phyloP scores from a whole-genome alignment of 2,797 vertebrate genomes.

The Yasuhikotakia modesta region DNA sequence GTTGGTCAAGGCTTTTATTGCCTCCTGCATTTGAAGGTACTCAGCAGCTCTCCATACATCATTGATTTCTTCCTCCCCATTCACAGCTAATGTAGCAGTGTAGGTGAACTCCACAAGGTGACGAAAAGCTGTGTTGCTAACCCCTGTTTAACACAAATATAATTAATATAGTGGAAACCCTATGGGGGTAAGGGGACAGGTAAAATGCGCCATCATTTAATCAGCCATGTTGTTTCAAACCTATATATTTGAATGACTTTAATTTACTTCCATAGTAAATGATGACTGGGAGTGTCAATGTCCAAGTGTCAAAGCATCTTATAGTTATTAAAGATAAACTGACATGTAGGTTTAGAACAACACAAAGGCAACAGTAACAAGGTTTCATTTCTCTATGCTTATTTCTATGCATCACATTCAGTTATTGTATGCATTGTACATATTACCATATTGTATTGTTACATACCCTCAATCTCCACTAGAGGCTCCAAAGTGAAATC shows the following conservation, averaged over 20 bases:
- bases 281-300: too few relatives aligned
- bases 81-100: conserved; percentile 89
- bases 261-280: too few relatives aligned
- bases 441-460: too few relatives aligned
- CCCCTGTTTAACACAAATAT: conserved; percentile 77
- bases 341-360: neutral
- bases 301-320: too few relatives aligned
- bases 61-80: conserved; percentile 88
- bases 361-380: too few relatives aligned
- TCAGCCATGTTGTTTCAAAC: too few relatives aligned
- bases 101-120: conserved; percentile 98
- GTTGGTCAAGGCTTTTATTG: conserved; percentile 93
- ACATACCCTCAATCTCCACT: conserved; percentile 96
- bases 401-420: too few relatives aligned
- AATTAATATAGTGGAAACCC: neutral
- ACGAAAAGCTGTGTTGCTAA: conserved; percentile 93
- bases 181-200: too few relatives aligned
- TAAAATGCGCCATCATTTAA: too few relatives aligned
- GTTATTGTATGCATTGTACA: neutral
- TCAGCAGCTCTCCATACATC: conserved; percentile 98
- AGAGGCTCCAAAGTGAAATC: conserved; percentile 96
- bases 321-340: too few relatives aligned
- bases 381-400: too few relatives aligned
- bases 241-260: too few relatives aligned
- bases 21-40: conserved; percentile 98